Conservation (phyloP, 2,888 invertebrate species). For the Chymomyza fuscimana region DNA sequence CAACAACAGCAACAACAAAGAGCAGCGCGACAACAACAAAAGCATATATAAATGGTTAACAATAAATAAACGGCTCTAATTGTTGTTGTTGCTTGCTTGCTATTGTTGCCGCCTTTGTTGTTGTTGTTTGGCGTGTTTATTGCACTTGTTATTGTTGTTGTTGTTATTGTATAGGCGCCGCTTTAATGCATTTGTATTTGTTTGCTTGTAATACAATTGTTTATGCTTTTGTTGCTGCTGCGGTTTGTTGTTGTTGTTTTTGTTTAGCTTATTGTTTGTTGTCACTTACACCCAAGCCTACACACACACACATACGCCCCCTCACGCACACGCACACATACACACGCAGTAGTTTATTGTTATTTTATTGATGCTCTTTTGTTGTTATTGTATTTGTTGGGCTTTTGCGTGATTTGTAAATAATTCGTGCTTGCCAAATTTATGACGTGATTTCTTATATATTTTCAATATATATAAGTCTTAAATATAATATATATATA, state of each 20-base stretch:
- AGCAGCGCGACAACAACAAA: conserved; percentile 24
- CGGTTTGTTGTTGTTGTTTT: conserved; percentile 48
- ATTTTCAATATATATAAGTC: neutral
- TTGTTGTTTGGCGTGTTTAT: conserved; percentile 17
- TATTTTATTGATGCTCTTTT: conserved; percentile 70
- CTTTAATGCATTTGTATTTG: neutral
- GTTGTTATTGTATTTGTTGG: conserved; percentile 30
- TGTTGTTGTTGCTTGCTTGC: conserved; percentile 44
- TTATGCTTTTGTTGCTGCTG: conserved; percentile 57
- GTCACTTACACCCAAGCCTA: conserved; percentile 5
- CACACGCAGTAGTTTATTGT: conserved; percentile 65
- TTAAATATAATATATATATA: too few relatives aligned
- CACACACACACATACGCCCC: conserved; percentile 12
- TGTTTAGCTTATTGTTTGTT: conserved; percentile 46
- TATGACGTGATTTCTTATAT: conserved; percentile 70
- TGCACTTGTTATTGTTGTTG: conserved; percentile 9
- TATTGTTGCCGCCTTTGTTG: conserved; percentile 1
- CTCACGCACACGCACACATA: conserved; percentile 11
- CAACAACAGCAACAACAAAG: conserved; percentile 16
- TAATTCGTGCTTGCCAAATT: conserved; percentile 72
- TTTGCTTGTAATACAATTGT: conserved; percentile 65
- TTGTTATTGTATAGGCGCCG: conserved; percentile 7
- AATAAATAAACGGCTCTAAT: conserved; percentile 69
- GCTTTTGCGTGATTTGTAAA: conserved; percentile 72
- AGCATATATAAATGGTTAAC: conserved; percentile 72